These are phyloP conservation scores for Eupsilia transversa DNA, from an alignment of 2,888 invertebrate species.

Conservation along the genomic window DNA sequence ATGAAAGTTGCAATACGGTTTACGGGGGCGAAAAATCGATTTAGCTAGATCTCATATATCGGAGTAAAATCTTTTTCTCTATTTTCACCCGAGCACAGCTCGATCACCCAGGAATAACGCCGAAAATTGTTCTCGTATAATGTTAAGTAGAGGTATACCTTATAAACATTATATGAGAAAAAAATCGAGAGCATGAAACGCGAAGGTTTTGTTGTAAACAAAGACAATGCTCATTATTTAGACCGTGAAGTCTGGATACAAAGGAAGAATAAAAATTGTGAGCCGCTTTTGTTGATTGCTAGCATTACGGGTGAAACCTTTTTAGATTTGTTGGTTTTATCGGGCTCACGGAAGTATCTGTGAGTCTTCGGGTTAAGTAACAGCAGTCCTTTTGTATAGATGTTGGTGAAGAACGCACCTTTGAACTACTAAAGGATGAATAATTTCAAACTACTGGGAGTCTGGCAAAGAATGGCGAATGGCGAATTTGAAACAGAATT, in stretches of 20 bases:
- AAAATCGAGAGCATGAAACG: slow-evolving; percentile 35
- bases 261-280: slow-evolving; percentile 41
- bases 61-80: too few relatives aligned
- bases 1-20: too few relatives aligned
- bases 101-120: too few relatives aligned
- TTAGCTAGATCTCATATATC: too few relatives aligned
- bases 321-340: slow-evolving; percentile 14
- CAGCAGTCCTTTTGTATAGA: background rate
- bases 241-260: slow-evolving; percentile 58
- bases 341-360: background rate
- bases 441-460: background rate
- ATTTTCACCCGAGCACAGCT: too few relatives aligned
- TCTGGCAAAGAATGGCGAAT: background rate
- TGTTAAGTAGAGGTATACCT: too few relatives aligned
- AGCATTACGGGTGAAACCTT: slow-evolving; percentile 8
- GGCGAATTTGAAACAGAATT: background rate
- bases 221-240: slow-evolving; percentile 54
- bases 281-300: slow-evolving; percentile 35
- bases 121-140: too few relatives aligned
- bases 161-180: slow-evolving; percentile 27
- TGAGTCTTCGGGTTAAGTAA: background rate
- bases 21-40: too few relatives aligned
- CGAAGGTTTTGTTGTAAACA: slow-evolving; percentile 28
- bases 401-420: background rate
- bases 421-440: background rate